Percentiles rank a stretch among this genome's conserved stretches.
phyloP scores from a whole-genome alignment of 1,140 invertebrate genomes.

The Mylabris phalerata region DNA sequence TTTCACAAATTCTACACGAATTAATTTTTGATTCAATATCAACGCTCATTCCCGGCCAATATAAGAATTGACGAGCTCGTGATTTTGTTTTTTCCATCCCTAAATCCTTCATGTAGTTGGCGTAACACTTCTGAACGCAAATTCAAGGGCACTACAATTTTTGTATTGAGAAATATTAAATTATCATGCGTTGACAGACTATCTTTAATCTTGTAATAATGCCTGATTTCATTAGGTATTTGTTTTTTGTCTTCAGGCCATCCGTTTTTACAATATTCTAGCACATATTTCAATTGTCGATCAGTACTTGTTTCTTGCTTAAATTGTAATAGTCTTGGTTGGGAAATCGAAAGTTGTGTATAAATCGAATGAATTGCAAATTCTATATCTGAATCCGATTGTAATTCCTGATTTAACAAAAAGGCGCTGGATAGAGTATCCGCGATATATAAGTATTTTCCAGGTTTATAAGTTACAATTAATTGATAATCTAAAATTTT shows the following conservation, averaged over 20 bases:
- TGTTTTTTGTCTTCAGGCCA: conserved; percentile 3
- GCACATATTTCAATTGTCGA: neutral
- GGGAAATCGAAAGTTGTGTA: neutral
- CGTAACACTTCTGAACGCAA: conserved; percentile 31
- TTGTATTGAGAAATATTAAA: conserved; percentile 7
- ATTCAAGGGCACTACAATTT: conserved; percentile 32
- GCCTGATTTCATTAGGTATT: neutral
- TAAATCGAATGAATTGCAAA: neutral
- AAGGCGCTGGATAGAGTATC: conserved; percentile 41
- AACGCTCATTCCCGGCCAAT: conserved; percentile 31
- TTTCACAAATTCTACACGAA: conserved; percentile 22
- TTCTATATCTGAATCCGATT: neutral
- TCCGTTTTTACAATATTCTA: neutral
- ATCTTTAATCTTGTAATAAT: conserved; percentile 6
- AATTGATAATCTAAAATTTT: conserved; percentile 41
- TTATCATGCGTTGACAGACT: neutral
- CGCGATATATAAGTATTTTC: conserved; percentile 42
- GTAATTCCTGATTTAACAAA: neutral
- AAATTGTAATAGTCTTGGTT: neutral
- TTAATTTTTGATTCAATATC: conserved; percentile 21
- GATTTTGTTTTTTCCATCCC: conserved; percentile 30
- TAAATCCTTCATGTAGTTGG: conserved; percentile 26
- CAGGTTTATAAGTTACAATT: conserved; percentile 38
- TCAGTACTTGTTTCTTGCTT: conserved; percentile 6
- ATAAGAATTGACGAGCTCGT: conserved; percentile 27